Evolutionary conservation across 2,888 invertebrate genomes (phyloP).

Genomic region (Hypena proboscidalis): DNA sequence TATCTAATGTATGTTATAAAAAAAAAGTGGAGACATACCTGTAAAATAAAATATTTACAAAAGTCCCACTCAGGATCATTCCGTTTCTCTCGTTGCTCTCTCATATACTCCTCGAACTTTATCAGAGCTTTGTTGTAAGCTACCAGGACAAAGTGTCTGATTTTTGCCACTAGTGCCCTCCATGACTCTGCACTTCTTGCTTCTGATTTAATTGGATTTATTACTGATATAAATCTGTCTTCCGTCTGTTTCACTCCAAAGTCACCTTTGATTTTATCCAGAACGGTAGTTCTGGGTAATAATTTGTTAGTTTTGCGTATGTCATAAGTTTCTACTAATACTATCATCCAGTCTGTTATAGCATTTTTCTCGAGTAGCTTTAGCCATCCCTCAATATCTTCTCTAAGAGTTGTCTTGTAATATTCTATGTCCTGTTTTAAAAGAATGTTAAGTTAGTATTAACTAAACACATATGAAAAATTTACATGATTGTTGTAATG

Average conservation of each 20-base stretch:
- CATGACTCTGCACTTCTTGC: constrained; percentile 96
- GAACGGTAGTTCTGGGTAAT: constrained; percentile 95
- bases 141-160: constrained; percentile 92
- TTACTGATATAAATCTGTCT: constrained; percentile 94
- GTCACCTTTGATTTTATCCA: constrained; percentile 97
- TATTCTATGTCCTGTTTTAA: constrained; percentile 94
- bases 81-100: constrained; percentile 94
- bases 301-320: constrained; percentile 96
- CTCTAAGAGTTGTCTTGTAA: constrained; percentile 94
- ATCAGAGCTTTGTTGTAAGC: constrained; percentile 94
- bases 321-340: constrained; percentile 96
- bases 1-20: too few relatives aligned
- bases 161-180: constrained; percentile 92
- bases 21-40: constrained; percentile 83
- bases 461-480: neutral
- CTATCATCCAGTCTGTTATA: constrained; percentile 96
- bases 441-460: neutral
- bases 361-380: constrained; percentile 90
- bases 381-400: constrained; percentile 96
- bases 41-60: constrained; percentile 96
- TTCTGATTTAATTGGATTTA: constrained; percentile 96
- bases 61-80: constrained; percentile 97
- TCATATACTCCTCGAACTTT: constrained; percentile 95
- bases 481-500: neutral
- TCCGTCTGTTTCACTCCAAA: constrained; percentile 95